phyloP scores from a whole-genome alignment of 2,113 vertebrate species.

The Neolamprologus sp. region DNA sequence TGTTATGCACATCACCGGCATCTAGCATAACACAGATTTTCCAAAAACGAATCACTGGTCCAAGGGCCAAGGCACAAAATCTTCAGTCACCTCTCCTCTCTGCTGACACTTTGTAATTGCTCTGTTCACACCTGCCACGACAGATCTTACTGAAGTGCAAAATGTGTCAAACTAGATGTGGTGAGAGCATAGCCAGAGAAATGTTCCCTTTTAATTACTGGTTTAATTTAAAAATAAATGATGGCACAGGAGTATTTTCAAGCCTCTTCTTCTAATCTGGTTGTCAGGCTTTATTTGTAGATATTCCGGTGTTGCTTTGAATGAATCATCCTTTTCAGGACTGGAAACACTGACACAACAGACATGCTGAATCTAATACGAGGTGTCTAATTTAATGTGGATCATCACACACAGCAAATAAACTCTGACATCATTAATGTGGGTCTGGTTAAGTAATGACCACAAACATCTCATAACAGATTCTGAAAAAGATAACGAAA shows the following conservation, averaged over 20 bases:
- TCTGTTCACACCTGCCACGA: not conserved
- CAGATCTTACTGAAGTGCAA: not conserved
- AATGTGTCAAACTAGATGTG: not conserved
- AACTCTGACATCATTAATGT: not conserved
- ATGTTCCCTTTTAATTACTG: not conserved
- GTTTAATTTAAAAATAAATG: not conserved
- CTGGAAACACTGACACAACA: not conserved
- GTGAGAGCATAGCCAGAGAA: not conserved
- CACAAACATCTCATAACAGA: not conserved
- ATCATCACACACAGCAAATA: not conserved
- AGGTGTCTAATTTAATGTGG: not conserved
- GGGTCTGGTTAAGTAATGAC: not conserved
- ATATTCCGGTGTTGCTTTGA: not conserved
- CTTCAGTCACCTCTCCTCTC: not conserved
- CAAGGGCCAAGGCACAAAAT: not conserved
- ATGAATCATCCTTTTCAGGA: constrained; percentile 20
- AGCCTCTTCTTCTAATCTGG: not conserved
- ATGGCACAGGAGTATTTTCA: not conserved
- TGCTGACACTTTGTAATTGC: not conserved
- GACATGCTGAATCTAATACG: not conserved
- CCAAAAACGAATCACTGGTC: not conserved
- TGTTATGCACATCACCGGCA: not conserved
- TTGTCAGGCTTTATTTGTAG: not conserved
- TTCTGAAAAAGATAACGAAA: not conserved
- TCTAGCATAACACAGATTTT: not conserved